Evolutionary conservation across 2,113 vertebrate species (phyloP).

Genomic region (Sinocyclocheilus anophthalmus): DNA sequence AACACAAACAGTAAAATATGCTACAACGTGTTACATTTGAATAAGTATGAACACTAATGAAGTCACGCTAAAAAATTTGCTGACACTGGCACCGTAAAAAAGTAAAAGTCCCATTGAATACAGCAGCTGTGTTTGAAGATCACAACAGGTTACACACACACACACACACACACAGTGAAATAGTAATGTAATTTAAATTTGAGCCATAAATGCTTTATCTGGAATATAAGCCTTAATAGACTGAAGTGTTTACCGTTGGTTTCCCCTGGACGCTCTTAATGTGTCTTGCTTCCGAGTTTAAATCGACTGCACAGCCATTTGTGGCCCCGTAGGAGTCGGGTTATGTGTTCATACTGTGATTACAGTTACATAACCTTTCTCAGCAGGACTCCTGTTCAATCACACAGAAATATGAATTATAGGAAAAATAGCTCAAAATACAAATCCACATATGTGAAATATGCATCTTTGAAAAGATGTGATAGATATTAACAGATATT

Average conservation of each 20-base stretch:
- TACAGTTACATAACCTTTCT: neutral
- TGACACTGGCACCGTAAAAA: neutral
- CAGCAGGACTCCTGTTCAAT: neutral
- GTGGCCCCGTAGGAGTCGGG: neutral
- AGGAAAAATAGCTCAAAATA: neutral
- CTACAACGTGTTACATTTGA: neutral
- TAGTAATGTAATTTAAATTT: neutral
- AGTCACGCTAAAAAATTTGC: neutral
- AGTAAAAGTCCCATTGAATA: neutral
- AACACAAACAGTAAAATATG: neutral
- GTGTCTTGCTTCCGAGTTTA: neutral
- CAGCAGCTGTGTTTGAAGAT: neutral
- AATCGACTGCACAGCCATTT: neutral
- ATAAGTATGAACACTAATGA: neutral
- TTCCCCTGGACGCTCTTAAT: neutral
- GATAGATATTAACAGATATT: no score
- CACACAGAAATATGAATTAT: neutral
- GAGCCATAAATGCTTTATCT: neutral
- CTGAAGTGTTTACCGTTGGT: neutral
- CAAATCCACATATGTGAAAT: neutral
- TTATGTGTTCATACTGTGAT: neutral
- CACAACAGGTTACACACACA: neutral
- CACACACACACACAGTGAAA: no score
- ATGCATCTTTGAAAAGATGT: no score
- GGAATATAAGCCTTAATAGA: neutral